Evolutionary conservation across 2,113 vertebrate species (phyloP).

Genomic region (Halichoerus grypus): DNA sequence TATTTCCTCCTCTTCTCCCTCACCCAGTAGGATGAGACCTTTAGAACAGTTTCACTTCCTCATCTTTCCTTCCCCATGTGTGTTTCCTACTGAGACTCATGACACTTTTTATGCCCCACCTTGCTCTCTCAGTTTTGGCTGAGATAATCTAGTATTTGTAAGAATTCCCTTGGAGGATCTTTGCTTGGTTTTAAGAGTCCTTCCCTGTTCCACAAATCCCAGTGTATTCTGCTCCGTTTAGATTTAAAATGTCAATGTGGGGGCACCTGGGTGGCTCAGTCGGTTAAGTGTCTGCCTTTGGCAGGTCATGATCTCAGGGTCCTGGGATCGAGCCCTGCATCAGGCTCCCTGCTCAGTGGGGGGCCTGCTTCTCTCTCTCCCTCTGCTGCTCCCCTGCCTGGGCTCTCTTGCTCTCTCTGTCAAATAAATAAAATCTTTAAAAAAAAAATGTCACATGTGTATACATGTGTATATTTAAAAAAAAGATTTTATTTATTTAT

Average conservation of each 20-base stretch:
- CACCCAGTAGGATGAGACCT: background rate
- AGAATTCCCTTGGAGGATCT: background rate
- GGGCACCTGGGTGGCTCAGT: no score
- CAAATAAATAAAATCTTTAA: no score
- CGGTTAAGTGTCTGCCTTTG: no score
- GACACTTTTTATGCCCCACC: background rate
- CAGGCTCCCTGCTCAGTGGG: no score
- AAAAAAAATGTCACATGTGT: no score
- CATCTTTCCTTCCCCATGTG: background rate
- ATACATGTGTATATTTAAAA: accelerated
- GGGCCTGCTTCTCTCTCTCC: no score
- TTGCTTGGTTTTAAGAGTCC: background rate
- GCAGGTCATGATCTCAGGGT: no score
- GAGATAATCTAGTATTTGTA: background rate
- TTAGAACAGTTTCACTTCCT: background rate
- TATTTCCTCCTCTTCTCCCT: background rate
- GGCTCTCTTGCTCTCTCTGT: no score
- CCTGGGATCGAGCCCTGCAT: no score
- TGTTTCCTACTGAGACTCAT: background rate
- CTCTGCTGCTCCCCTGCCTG: no score
- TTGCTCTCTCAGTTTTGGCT: background rate
- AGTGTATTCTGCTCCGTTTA: background rate
- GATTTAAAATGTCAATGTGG: background rate
- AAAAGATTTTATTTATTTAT: background rate
- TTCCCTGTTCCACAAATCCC: background rate